Conservation (phyloP, 2,888 invertebrate genomes). For the Caenorhabditis virilis region DNA sequence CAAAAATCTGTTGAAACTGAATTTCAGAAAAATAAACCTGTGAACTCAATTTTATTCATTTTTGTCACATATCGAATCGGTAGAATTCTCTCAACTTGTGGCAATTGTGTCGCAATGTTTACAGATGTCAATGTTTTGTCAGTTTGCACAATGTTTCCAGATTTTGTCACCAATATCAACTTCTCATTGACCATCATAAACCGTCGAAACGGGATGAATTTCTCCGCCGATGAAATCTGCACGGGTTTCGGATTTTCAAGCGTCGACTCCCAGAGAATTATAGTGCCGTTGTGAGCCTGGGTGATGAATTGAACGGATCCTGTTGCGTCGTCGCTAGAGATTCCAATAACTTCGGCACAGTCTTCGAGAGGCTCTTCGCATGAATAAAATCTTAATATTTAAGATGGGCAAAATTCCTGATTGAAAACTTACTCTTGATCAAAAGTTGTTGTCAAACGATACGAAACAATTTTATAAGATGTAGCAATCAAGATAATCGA, state of each 20-base stretch:
- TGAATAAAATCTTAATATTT: constrained; percentile 48
- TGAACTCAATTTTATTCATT: constrained; percentile 34
- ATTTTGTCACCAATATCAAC: constrained; percentile 58
- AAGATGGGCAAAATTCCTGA: neutral
- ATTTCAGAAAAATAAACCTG: neutral
- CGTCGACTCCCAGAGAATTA: constrained; percentile 38
- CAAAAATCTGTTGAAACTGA: neutral
- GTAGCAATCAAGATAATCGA: constrained; percentile 57
- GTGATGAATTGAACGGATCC: constrained; percentile 41
- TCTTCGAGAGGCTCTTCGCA: constrained; percentile 48
- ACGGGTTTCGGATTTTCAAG: constrained; percentile 25
- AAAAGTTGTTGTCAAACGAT: constrained; percentile 63
- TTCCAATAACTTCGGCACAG: constrained; percentile 63
- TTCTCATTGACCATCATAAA: constrained; percentile 52
- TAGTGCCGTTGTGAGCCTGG: constrained; percentile 37
- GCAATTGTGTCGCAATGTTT: constrained; percentile 38
- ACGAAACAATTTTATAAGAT: constrained; percentile 58
- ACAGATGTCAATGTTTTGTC: constrained; percentile 40
- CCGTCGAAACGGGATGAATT: constrained; percentile 37
- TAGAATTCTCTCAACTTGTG: constrained; percentile 24
- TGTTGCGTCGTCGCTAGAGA: constrained; percentile 53
- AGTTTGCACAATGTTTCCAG: constrained; percentile 55
- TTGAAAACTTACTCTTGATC: constrained; percentile 53
- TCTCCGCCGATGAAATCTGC: constrained; percentile 10
- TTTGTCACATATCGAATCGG: constrained; percentile 23